A percentile compares a stretch with the other conserved stretches of the same genome.
These are phyloP conservation scores for Umimayanthus chanpuru DNA, from an alignment of 92 coral and sea anemone species.

Conservation along the genomic window DNA sequence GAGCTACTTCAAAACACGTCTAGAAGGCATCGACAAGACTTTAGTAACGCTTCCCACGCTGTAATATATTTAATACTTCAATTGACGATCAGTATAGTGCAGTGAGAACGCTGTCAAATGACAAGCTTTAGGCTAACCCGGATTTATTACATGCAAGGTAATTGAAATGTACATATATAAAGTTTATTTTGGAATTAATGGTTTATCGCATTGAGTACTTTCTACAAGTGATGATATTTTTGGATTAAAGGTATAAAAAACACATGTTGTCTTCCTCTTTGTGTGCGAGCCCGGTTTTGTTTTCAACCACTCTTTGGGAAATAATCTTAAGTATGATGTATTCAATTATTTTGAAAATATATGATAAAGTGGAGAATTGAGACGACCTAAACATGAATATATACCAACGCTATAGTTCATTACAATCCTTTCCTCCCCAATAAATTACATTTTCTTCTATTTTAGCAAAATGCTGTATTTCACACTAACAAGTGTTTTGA, in stretches of 20 bases:
- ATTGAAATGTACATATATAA: slow-evolving; percentile 2
- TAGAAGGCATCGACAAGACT: neutral
- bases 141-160: neutral
- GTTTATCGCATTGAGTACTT: slow-evolving; percentile 1
- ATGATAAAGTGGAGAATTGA: too few species aligned
- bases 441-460: too few species aligned
- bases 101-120: neutral
- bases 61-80: neutral
- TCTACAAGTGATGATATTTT: slow-evolving; percentile 29
- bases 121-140: neutral
- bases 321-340: too few species aligned
- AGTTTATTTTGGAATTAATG: neutral
- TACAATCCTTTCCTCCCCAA: too few species aligned
- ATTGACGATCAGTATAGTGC: neutral
- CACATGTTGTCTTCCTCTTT: neutral
- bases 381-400: too few species aligned
- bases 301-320: too few species aligned
- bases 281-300: too few species aligned
- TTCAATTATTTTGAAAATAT: too few species aligned
- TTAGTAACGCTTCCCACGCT: neutral
- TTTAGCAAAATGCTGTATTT: too few species aligned
- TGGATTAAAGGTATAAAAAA: slow-evolving; percentile 36
- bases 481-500: too few species aligned
- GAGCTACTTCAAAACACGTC: neutral
- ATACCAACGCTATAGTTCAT: too few species aligned